These are phyloP conservation scores for Aldabrachelys gigantea DNA, from an alignment of 2,113 vertebrate species.

Conservation along the genomic window DNA sequence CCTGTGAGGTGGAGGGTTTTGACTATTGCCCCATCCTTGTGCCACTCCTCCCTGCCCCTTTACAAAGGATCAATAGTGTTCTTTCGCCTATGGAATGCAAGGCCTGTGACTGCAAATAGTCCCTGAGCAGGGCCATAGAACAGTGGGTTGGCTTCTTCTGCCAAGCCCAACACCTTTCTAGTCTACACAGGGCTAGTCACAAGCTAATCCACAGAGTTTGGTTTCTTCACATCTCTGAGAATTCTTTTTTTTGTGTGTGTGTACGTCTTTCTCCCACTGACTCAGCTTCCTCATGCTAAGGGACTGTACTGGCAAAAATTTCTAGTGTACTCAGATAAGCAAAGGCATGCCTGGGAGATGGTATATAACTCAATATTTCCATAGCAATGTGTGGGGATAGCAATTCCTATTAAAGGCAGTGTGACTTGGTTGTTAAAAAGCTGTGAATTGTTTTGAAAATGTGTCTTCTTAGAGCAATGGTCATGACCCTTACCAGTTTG, in stretches of 20 bases:
- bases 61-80: fast-evolving
- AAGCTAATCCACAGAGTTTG: not conserved
- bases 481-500: fast-evolving
- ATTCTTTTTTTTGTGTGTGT: not conserved
- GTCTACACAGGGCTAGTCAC: not conserved
- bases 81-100: not conserved
- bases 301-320: not conserved
- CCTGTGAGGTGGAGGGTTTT: not conserved
- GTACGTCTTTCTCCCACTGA: not conserved
- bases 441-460: fast-evolving
- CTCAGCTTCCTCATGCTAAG: not conserved
- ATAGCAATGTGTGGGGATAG: not conserved
- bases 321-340: not conserved
- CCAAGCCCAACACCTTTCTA: not conserved
- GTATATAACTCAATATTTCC: fast-evolving
- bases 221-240: not conserved
- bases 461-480: fast-evolving
- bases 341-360: fast-evolving
- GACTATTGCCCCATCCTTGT: not conserved
- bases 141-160: fast-evolving
- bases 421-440: not conserved
- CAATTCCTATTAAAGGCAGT: not conserved
- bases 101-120: not conserved
- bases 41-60: not conserved
- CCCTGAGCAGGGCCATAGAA: fast-evolving